These are phyloP conservation scores for Pseudoatta argentina DNA, from an alignment of 1,140 invertebrate species.

Conservation along the genomic window DNA sequence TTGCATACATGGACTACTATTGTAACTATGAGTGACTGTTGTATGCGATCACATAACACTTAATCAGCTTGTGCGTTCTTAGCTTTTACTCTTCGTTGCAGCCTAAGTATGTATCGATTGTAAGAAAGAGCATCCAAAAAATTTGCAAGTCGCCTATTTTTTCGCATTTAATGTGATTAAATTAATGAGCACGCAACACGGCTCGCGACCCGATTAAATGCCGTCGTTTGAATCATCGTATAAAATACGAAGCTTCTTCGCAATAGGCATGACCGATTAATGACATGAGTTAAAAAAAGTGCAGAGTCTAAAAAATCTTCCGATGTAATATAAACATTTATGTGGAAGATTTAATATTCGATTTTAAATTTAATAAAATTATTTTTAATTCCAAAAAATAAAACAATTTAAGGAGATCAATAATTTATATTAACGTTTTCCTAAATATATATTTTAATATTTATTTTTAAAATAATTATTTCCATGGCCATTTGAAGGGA, in stretches of 20 bases:
- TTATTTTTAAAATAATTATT: not conserved
- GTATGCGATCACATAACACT: conserved; percentile 26
- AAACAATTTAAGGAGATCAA: not conserved
- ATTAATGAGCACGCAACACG: not conserved
- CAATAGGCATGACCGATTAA: conserved; percentile 9
- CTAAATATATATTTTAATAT: not conserved
- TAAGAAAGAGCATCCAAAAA: conserved; percentile 15
- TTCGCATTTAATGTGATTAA: not conserved
- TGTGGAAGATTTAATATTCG: not conserved
- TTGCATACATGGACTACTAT: conserved; percentile 37
- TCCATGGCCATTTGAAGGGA: not conserved
- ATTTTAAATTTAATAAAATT: not conserved
- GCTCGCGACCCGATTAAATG: not conserved
- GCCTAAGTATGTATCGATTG: conserved; percentile 39
- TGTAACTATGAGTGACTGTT: conserved; percentile 42
- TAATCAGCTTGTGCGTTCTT: conserved; percentile 40
- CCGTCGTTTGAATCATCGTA: not conserved
- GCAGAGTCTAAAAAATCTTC: not conserved
- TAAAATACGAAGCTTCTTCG: not conserved
- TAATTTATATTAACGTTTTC: not conserved
- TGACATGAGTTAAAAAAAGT: not conserved
- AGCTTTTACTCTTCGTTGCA: conserved; percentile 43
- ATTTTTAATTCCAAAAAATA: not conserved
- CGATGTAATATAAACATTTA: not conserved
- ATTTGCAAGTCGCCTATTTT: not conserved